Conservation (phyloP, 2,113 vertebrate species). For the Menura novaehollandiae region DNA sequence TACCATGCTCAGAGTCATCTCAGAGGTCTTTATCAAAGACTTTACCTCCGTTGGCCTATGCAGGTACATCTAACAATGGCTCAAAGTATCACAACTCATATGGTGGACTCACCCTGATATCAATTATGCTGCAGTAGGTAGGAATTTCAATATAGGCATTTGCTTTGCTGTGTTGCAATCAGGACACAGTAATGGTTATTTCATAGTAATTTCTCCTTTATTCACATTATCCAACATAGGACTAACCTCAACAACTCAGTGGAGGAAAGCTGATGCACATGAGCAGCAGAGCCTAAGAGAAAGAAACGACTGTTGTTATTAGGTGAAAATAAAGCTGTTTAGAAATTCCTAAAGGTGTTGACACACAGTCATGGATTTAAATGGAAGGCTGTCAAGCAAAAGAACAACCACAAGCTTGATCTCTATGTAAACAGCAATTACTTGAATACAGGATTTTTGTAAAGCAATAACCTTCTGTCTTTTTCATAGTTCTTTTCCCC, state of each 20-base stretch:
- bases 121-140: background rate
- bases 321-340: background rate
- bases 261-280: background rate
- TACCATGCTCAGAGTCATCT: background rate
- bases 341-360: background rate
- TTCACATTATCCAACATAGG: rapidly evolving
- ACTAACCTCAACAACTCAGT: background rate
- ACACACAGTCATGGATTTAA: background rate
- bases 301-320: background rate
- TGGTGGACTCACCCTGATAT: background rate
- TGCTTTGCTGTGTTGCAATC: background rate
- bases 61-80: background rate
- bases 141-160: background rate
- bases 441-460: background rate
- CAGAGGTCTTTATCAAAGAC: background rate
- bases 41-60: background rate
- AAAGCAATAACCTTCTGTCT: background rate
- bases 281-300: background rate
- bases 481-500: background rate
- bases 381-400: background rate
- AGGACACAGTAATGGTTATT: background rate
- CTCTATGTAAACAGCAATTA: background rate
- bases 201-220: background rate
- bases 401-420: background rate
- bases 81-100: background rate